Percentiles rank a stretch among this genome's conserved stretches.
Evolutionary conservation across 2,113 vertebrate species (phyloP).

Genomic region (Lanius collurio): DNA sequence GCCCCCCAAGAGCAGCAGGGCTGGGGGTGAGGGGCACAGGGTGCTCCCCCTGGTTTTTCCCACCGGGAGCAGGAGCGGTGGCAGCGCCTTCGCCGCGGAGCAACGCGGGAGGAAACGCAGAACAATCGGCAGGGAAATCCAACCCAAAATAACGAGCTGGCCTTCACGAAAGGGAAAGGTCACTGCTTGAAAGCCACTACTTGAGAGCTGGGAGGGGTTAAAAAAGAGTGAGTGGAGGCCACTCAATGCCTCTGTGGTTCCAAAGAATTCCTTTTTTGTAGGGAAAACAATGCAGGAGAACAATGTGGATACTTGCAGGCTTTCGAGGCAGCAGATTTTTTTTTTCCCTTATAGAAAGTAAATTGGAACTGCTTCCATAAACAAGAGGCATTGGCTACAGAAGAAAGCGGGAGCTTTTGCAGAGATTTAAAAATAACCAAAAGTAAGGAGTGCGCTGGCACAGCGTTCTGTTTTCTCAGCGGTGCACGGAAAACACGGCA

Average conservation of each 20-base stretch:
- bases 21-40: not conserved
- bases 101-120: not conserved
- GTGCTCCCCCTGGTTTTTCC: not conserved
- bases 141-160: conserved; percentile 34
- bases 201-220: not conserved
- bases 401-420: conserved; percentile 24
- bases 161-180: conserved; percentile 11
- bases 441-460: not conserved
- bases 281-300: conserved; percentile 25
- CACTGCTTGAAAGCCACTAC: conserved; percentile 17
- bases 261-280: conserved; percentile 13
- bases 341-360: not conserved
- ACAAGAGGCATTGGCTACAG: conserved; percentile 19
- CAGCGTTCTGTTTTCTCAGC: not conserved
- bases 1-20: not conserved
- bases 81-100: not conserved
- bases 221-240: not conserved
- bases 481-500: not conserved
- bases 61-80: fast-evolving
- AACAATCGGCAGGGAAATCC: conserved; percentile 60
- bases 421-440: conserved; percentile 41
- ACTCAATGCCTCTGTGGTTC: not conserved
- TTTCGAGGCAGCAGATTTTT: not conserved
- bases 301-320: not conserved
- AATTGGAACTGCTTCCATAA: conserved; percentile 29